Percentiles rank a stretch among this genome's conserved stretches.
Conservation (phyloP, 2,113 vertebrate species). For the Oriolus oriolus region DNA sequence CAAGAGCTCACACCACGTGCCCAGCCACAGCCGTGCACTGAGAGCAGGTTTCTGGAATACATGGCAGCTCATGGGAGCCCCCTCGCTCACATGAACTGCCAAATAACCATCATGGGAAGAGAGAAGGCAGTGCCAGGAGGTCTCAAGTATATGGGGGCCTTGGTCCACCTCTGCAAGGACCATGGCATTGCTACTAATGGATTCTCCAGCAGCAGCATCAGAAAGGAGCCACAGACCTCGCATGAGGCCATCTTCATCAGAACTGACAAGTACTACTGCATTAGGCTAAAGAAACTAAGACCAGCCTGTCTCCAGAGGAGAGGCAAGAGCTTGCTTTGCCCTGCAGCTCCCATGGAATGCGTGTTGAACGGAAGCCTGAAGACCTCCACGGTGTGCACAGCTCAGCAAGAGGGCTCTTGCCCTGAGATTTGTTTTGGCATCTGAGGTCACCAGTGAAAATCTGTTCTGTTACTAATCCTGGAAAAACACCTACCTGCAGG, state of each 20-base stretch:
- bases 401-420: neutral
- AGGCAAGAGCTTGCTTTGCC: neutral
- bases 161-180: neutral
- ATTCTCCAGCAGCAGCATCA: neutral
- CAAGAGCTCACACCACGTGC: neutral
- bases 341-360: neutral
- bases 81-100: fast-evolving
- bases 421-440: neutral
- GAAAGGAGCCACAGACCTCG: neutral
- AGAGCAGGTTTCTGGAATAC: neutral
- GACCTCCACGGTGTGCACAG: fast-evolving
- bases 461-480: neutral
- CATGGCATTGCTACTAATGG: neutral
- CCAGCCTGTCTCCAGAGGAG: neutral
- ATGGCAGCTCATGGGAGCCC: neutral
- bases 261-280: neutral
- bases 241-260: neutral
- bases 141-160: neutral
- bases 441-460: neutral
- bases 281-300: neutral
- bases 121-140: neutral
- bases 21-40: fast-evolving
- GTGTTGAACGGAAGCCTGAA: neutral
- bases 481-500: neutral
- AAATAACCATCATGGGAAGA: neutral